Evolutionary conservation across 2,888 invertebrate species (phyloP).

Genomic region (Agonopterix subpropinquella): DNA sequence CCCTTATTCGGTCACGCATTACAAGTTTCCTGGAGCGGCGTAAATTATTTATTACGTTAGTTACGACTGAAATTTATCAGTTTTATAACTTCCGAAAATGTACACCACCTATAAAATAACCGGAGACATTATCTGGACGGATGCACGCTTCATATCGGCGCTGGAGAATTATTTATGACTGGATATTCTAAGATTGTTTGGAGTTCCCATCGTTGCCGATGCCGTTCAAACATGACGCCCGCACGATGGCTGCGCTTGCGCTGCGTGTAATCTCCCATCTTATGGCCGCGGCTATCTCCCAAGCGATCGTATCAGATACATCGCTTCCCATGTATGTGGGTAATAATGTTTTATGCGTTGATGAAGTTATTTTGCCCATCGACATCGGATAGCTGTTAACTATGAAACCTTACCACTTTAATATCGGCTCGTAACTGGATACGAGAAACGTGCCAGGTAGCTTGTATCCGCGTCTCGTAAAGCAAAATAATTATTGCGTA

Average conservation of each 20-base stretch:
- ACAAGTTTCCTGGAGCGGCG: constrained; percentile 14
- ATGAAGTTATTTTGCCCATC: constrained; percentile 45
- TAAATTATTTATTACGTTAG: constrained; percentile 10
- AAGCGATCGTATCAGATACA: constrained; percentile 39
- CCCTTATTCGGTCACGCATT: constrained; percentile 13
- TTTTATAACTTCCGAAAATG: constrained; percentile 37
- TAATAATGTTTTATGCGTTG: constrained; percentile 44
- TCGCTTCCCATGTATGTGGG: constrained; percentile 30
- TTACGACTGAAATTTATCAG: constrained; percentile 14
- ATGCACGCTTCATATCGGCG: constrained; percentile 28
- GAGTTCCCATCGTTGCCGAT: constrained; percentile 40
- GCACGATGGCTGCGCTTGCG: constrained; percentile 2
- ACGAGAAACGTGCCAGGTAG: constrained; percentile 1
- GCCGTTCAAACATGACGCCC: constrained; percentile 31
- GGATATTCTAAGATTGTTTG: constrained; percentile 41
- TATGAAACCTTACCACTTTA: constrained; percentile 15
- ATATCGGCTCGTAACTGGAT: not conserved
- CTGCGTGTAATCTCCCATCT: constrained; percentile 33
- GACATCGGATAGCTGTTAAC: constrained; percentile 22
- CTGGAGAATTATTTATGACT: constrained; percentile 42
- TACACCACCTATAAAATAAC: constrained; percentile 30
- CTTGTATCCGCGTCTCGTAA: not conserved
- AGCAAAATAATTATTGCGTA: constrained; percentile 10
- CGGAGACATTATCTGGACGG: constrained; percentile 38
- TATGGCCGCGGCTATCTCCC: constrained; percentile 27